Base-by-base conservation (phyloP, 2,888 invertebrate genomes). In the Julus scandinavius region DNA sequence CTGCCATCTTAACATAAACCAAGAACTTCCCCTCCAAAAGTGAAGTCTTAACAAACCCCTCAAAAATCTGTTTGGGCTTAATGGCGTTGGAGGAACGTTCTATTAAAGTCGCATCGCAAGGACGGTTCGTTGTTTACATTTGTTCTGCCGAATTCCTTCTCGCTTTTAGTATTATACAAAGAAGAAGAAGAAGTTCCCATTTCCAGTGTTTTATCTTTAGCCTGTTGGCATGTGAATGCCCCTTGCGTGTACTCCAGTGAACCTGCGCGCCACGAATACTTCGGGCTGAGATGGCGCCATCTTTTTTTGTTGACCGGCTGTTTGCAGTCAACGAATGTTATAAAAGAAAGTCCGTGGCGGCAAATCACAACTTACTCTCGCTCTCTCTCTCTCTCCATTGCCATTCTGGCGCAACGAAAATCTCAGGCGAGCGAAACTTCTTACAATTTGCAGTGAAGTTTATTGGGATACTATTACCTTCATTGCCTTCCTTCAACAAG, bases 131-230 rank as follows among this genome's bases (percentile, higher is more conserved):
- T 80, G 80, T 80, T 80, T 80, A 80, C 80, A 80, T 80, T 80
- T 80, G 80, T 40, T 80, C 80, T 13, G 38, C 13, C 38, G 38
- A 80, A 80, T 80, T 80, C 80, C 80, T 80, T 80, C 38, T 80
- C 38, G 80, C 38, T 40, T 80, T 80, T 80, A 80, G 80, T 80
- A 80, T 80, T 80, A 80, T 40, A 80, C 80, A 80, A 80, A 80
- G 80, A 72, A 29, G 29, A 72, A 72, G 72, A n/a, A 7, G 72
- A n/a, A 72, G 80, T 80, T 80, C 38, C 80, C 80, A 38, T 38
- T 80, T 80, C 38, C 80, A 80, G 80, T 80, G 80, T 80, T 80
- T 80, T 80, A 80, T 80, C 80, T 80, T 80, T 80, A 80, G 80
- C 80, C 29, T 29, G 80, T 80, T 80, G 80, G 80, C 80, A 80